Evolutionary conservation across 2,888 invertebrate genomes (phyloP).

Genomic region (Dryococelus australis): DNA sequence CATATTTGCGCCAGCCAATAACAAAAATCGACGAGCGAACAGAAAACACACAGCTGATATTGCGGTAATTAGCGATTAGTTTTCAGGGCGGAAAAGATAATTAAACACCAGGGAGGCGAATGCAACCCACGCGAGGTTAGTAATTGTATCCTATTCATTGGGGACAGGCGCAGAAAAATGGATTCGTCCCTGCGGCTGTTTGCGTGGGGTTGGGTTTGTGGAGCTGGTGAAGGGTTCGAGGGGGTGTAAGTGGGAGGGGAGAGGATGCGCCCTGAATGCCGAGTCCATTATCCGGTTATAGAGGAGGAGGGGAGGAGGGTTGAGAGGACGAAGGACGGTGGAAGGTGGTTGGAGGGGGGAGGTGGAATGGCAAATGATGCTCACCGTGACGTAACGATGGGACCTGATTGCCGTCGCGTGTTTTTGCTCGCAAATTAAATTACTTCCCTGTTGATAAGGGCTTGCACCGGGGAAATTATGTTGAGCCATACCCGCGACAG

Average conservation of each 20-base stretch:
- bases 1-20: too few relatives aligned
- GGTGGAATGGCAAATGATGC: slow-evolving; percentile 10
- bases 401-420: not conserved
- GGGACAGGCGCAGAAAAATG: slow-evolving; percentile 16
- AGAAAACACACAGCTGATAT: too few relatives aligned
- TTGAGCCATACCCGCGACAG: not conserved
- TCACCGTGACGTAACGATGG: not conserved
- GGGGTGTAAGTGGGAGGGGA: too few relatives aligned
- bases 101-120: not conserved
- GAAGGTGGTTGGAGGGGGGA: not conserved
- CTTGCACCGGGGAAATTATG: not conserved
- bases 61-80: too few relatives aligned
- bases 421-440: slow-evolving; percentile 5
- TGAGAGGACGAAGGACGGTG: not conserved
- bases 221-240: too few relatives aligned
- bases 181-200: not conserved
- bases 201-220: not conserved
- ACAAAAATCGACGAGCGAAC: too few relatives aligned
- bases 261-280: not conserved
- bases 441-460: slow-evolving; percentile 16
- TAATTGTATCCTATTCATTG: not conserved
- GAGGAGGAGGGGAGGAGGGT: not conserved
- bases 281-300: slow-evolving; percentile 16
- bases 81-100: too few relatives aligned
- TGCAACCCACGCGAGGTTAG: not conserved